phyloP scores from a whole-genome alignment of 2,797 vertebrate genomes.

The Astyanax mexicanus region DNA sequence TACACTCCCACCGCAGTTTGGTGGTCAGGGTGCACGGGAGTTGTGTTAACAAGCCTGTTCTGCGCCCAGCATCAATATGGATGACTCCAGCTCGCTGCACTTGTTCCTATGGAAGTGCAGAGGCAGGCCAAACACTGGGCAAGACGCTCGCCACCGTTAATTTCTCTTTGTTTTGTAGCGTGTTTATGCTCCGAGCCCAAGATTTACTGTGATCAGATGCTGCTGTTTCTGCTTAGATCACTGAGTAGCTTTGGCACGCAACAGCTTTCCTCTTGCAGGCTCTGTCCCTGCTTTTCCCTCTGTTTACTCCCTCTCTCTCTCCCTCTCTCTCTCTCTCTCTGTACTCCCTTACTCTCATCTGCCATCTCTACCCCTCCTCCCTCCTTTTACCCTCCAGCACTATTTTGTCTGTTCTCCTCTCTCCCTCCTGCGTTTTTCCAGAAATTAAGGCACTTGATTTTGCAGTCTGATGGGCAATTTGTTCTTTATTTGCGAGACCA shows the following conservation, averaged over 20 bases:
- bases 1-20: constrained; percentile 65
- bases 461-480: constrained; percentile 76
- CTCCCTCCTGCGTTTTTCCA: constrained; percentile 53
- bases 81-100: constrained; percentile 72
- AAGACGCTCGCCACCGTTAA: constrained; percentile 70
- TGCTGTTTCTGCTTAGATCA: constrained; percentile 77
- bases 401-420: constrained; percentile 63
- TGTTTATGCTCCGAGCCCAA: constrained; percentile 78
- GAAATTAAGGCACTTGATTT: constrained; percentile 74
- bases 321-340: background rate
- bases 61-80: constrained; percentile 79
- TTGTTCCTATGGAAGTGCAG: constrained; percentile 70
- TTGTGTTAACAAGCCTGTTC: constrained; percentile 77
- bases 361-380: constrained; percentile 38
- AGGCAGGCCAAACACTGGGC: constrained; percentile 69
- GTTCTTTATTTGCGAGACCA: constrained; percentile 73
- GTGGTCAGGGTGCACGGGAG: constrained; percentile 66
- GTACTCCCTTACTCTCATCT: background rate
- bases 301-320: constrained; percentile 21
- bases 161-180: constrained; percentile 77
- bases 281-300: constrained; percentile 45
- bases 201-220: constrained; percentile 78
- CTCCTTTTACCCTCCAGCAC: constrained; percentile 59
- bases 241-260: constrained; percentile 71
- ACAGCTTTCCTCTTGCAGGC: constrained; percentile 60